Conservation (phyloP, 2,113 vertebrate species). For the Megalops atlanticus region DNA sequence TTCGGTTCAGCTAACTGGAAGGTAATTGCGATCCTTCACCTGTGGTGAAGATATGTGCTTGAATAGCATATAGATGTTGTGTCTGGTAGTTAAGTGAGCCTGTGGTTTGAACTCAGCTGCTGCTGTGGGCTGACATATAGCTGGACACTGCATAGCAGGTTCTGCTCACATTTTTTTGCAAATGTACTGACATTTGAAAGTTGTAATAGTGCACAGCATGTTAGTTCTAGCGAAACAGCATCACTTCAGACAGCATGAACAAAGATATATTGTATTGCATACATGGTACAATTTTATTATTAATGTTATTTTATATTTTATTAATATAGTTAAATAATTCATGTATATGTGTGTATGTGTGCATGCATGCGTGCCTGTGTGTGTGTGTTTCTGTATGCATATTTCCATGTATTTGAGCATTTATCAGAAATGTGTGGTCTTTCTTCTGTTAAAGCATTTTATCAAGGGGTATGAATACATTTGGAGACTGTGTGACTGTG, state of each 20-base stretch:
- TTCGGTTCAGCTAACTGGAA: background rate
- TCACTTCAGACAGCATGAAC: background rate
- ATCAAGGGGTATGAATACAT: too few species aligned
- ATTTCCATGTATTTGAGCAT: too few species aligned
- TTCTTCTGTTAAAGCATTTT: too few species aligned
- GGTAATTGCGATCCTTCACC: slow-evolving; percentile 3
- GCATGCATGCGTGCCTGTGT: too few species aligned
- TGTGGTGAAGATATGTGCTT: background rate
- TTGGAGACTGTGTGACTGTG: too few species aligned
- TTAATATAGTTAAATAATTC: too few species aligned
- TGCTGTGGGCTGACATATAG: background rate
- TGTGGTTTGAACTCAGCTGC: background rate
- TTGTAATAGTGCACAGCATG: background rate
- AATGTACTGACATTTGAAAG: slow-evolving; percentile 17
- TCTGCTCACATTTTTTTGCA: background rate
- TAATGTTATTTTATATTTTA: too few species aligned
- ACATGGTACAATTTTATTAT: too few species aligned
- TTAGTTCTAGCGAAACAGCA: slow-evolving; percentile 6
- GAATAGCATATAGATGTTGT: background rate
- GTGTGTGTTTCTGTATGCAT: too few species aligned
- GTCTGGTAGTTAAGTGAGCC: background rate
- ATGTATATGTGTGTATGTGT: too few species aligned
- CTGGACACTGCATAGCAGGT: background rate
- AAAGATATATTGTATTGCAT: background rate
- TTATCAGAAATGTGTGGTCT: too few species aligned